Evolutionary conservation across 1,140 invertebrate species (phyloP).

Genomic region (Halictus rubicundus): DNA sequence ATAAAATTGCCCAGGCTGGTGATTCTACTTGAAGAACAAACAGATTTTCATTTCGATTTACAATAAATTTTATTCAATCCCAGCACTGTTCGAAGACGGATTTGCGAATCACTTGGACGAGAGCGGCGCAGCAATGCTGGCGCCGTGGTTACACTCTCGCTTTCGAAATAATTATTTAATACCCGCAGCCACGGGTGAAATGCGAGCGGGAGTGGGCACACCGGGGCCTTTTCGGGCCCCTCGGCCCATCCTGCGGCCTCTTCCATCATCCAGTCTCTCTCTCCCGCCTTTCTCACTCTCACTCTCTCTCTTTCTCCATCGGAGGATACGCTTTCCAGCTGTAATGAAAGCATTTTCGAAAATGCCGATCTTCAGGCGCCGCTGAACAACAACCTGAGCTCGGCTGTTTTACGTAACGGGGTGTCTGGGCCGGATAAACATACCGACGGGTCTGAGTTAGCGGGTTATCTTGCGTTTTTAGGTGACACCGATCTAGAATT

Average conservation of each 20-base stretch:
- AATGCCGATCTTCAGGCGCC: not conserved
- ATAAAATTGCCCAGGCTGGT: too few species aligned
- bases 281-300: too few species aligned
- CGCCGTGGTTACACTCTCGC: constrained; percentile 68
- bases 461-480: not conserved
- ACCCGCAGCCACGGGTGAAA: constrained; percentile 58
- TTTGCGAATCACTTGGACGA: constrained; percentile 3
- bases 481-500: not conserved
- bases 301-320: not conserved
- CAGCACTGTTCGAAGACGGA: not conserved
- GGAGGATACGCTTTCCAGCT: not conserved
- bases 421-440: not conserved
- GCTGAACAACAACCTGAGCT: not conserved
- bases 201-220: constrained; percentile 40
- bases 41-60: too few species aligned
- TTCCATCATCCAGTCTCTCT: not conserved
- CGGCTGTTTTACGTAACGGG: constrained; percentile 20
- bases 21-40: too few species aligned
- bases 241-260: constrained; percentile 17
- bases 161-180: constrained; percentile 78
- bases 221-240: constrained; percentile 41
- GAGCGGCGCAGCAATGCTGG: constrained; percentile 19
- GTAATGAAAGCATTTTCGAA: constrained; percentile 27
- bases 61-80: too few species aligned
- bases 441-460: not conserved